These are phyloP conservation scores for Deilephila elpenor DNA, from an alignment of 2,888 invertebrate genomes.

Conservation along the genomic window DNA sequence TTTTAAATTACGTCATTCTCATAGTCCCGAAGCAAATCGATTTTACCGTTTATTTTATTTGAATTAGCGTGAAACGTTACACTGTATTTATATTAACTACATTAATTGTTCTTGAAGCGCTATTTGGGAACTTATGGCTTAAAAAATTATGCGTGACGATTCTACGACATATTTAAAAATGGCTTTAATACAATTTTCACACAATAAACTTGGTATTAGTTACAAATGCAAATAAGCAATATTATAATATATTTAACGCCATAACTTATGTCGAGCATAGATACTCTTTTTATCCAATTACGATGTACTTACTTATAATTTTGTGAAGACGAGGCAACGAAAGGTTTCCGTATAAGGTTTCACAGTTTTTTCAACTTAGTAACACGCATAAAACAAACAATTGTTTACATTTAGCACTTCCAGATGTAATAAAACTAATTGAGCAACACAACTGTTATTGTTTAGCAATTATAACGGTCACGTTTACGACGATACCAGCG, in stretches of 20 bases:
- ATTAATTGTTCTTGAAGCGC: slow-evolving; percentile 22
- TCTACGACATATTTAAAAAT: neutral
- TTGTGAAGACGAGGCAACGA: slow-evolving; percentile 44
- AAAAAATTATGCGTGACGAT: neutral
- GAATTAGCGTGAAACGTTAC: slow-evolving; percentile 49
- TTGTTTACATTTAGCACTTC: slow-evolving; percentile 31
- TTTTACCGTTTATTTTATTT: slow-evolving; percentile 50
- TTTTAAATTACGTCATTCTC: slow-evolving; percentile 63
- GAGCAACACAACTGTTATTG: slow-evolving; percentile 42
- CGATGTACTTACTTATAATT: slow-evolving; percentile 60
- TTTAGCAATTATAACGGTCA: slow-evolving; percentile 42
- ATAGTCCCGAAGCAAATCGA: slow-evolving; percentile 63
- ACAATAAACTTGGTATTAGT: neutral
- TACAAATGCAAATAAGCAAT: neutral
- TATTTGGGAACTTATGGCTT: neutral
- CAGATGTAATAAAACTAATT: slow-evolving; percentile 33
- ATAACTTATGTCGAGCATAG: slow-evolving; percentile 4
- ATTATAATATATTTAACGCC: neutral
- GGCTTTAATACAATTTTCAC: neutral
- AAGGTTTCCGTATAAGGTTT: slow-evolving; percentile 66
- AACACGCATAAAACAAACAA: slow-evolving; percentile 34
- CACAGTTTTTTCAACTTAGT: slow-evolving; percentile 31
- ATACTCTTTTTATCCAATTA: slow-evolving; percentile 59
- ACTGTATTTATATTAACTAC: slow-evolving; percentile 35
- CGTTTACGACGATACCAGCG: slow-evolving; percentile 25